Base-by-base conservation (phyloP, 1,140 invertebrate species). In the Anagrus nilaparvatae region DNA sequence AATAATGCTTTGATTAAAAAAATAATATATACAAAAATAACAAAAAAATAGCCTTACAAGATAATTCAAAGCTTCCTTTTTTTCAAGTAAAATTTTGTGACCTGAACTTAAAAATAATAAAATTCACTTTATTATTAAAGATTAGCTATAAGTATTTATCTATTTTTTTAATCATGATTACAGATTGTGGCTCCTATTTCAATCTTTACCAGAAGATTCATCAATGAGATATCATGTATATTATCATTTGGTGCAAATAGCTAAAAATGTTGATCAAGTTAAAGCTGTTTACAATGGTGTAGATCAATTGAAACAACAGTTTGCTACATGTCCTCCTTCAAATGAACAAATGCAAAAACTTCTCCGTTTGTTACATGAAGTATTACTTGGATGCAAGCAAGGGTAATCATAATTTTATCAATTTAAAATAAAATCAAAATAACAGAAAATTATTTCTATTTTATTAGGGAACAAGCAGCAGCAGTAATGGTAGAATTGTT, bases 401-500 rank as follows among this genome's bases (percentile, higher is more conserved):
- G 78, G 79, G 73, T 78, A 67, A 23, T 31, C 10, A 13, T 29
- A 27, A 33, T 40, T 34, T 31, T 41, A 24, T 31, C 27, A 29
- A 20, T 39, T 39, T 10, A 25, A 19, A 35, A 10, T 21, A 5
- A 21, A 21, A 21, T 40, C 5, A 4, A 13, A 40, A 20, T 18
- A 3, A 16, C 29, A 32, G 20, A 13, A 27, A 18, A 33, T 38
- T 50, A 51, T 40, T 48, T 59, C 51, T 49, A 32, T 49, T 44
- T 46, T 68, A 71, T 18, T 60, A 87, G 89, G 67, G 90, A 95
- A 61, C 72, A 87, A 55, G 90, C 91, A 19, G 83, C 89, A 18
- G 91, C 92, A 66, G 90, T 97, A 1, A 97, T 98, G 92, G 85
- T 97, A 46, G 92, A 97, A 65, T 70, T 98, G 4, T 63, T 97